Evolutionary conservation across 2,113 vertebrate genomes (phyloP), one percentile per base, ranked within the genome.

Genomic region (Aleadryas rufinucha): DNA sequence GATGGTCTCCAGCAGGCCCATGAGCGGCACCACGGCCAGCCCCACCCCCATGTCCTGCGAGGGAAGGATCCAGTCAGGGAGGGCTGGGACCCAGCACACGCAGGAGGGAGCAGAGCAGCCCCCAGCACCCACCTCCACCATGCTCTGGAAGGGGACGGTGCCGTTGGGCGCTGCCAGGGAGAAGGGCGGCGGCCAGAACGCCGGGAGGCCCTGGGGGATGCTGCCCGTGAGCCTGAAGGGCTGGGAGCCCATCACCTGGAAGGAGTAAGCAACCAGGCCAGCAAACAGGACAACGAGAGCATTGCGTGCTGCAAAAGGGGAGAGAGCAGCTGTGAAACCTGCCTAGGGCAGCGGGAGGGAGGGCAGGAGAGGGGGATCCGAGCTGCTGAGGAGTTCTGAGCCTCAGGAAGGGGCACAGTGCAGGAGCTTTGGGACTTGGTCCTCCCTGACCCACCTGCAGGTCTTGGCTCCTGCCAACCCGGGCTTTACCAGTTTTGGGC

Each of bases 1-100:
- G 2, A 99, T 63, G 53, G 98, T 99, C 97, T 99, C 99, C 98
- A 99, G 87, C 60, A 99, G 95, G 9, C 99, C 99, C 98, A 99
- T 98, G 76, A 99, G 97, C 0, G 99, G 99, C 81, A 99, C 98
- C 82, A 99, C 98, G 1, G 98, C 99, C 89, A 99, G 97, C 11
- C 99, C 99, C 1, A 93, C 97, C 24, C 99, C 99, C 95, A 99
- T 98, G 89, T 96, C 98, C 99, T 99, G 97, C 6, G 30, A 72
- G 57, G 60, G 61, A 80, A 87, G 71, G 87, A 69, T 13, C 2
- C 41, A 77, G 54, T 0, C 16, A 42, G 16, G 4, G 7, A 53
- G 50, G n/a, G 9, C 47, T 0, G 26, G 63, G 39, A 47, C 17
- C 41, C 64, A 41, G 54, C 37, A 60, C 31, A 24, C 0, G 0